phyloP scores from a whole-genome alignment of 1,140 invertebrate genomes.

The Drosophila lowei region DNA sequence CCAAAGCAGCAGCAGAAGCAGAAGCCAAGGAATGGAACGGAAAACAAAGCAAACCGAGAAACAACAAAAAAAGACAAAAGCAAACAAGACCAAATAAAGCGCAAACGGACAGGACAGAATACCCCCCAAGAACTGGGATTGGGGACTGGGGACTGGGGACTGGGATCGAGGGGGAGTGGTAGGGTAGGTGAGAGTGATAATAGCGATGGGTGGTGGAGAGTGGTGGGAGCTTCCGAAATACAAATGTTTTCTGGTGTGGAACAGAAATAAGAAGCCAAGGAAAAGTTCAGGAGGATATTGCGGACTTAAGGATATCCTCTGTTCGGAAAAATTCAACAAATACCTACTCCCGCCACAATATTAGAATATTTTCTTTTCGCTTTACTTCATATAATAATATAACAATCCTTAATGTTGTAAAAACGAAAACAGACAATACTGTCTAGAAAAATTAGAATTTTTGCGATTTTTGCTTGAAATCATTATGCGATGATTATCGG shows the following conservation, averaged over 20 bases:
- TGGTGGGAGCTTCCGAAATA: constrained; percentile 46
- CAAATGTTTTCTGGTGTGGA: constrained; percentile 72
- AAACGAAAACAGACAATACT: too few relatives aligned
- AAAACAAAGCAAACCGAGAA: background rate
- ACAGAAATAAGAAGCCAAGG: constrained; percentile 50
- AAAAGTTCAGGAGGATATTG: background rate
- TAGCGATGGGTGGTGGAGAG: constrained; percentile 41
- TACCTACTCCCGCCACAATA: too few relatives aligned
- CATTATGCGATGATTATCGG: too few relatives aligned
- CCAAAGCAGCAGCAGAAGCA: constrained; percentile 11
- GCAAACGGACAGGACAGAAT: constrained; percentile 26
- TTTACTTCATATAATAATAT: too few relatives aligned
- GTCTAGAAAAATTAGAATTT: too few relatives aligned
- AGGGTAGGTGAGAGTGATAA: constrained; percentile 24
- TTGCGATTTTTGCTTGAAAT: too few relatives aligned
- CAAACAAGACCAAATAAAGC: constrained; percentile 56
- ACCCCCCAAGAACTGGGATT: constrained; percentile 1
- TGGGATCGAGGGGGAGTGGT: background rate
- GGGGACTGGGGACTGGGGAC: background rate
- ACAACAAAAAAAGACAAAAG: constrained; percentile 18
- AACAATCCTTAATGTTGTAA: too few relatives aligned
- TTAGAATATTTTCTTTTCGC: too few relatives aligned
- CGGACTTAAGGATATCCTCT: background rate
- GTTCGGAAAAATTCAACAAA: too few relatives aligned
- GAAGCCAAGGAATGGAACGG: constrained; percentile 19